phyloP scores from a whole-genome alignment of 2,888 invertebrate species.

The Sarcophaga variegata region DNA sequence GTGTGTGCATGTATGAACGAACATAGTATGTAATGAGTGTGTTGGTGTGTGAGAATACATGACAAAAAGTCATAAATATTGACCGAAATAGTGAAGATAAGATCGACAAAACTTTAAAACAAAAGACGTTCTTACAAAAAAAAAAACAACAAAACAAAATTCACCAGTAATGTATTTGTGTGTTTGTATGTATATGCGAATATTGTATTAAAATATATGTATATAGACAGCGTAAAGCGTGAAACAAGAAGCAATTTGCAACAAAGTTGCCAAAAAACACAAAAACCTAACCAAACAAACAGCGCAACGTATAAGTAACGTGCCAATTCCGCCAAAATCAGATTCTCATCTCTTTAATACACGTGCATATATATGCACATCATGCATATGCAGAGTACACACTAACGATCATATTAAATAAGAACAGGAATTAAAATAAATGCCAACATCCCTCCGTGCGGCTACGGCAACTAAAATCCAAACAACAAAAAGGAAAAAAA shows the following conservation, averaged over 20 bases:
- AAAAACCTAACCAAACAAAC: slow-evolving; percentile 38
- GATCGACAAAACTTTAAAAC: slow-evolving; percentile 49
- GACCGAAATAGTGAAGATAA: slow-evolving; percentile 60
- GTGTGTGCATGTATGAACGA: no score
- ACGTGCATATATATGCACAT: neutral
- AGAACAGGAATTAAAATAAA: neutral
- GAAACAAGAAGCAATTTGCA: slow-evolving; percentile 60
- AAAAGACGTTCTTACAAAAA: slow-evolving; percentile 39
- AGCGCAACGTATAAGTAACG: slow-evolving; percentile 39
- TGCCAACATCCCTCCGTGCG: no score
- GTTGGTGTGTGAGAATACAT: slow-evolving; percentile 49
- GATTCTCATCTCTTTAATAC: no score
- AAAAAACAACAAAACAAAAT: slow-evolving; percentile 29
- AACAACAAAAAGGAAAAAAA: neutral
- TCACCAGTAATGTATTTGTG: neutral
- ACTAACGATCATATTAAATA: slow-evolving; percentile 3
- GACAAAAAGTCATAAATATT: slow-evolving; percentile 67
- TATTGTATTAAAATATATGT: no score
- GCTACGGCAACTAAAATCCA: neutral
- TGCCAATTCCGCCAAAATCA: slow-evolving; percentile 20
- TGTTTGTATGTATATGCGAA: no score
- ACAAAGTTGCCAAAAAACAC: slow-evolving; percentile 59
- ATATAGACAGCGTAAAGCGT: slow-evolving; percentile 36
- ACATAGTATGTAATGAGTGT: slow-evolving; percentile 9
- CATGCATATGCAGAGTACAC: neutral